Percentiles rank a stretch among this genome's conserved stretches.
Evolutionary conservation across 2,797 vertebrate species (phyloP).

Genomic region (Caiman crocodilus): DNA sequence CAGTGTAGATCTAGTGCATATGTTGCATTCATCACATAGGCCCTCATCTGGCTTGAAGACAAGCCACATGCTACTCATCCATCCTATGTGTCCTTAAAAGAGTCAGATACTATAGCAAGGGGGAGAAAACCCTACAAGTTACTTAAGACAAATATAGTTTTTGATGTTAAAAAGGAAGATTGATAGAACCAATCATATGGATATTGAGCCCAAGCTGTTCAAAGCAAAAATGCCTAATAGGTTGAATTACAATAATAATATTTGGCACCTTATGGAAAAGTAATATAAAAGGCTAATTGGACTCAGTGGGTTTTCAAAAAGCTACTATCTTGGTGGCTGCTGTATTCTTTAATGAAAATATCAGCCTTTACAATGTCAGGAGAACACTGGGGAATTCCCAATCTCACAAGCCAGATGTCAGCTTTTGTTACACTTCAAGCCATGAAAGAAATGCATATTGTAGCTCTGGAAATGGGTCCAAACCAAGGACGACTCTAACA

Average conservation of each 20-base stretch:
- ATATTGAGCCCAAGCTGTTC: not conserved
- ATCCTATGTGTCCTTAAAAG: not conserved
- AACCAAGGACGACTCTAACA: not conserved
- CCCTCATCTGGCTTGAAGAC: too few species aligned
- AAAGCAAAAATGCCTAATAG: constrained; percentile 4
- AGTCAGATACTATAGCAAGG: not conserved
- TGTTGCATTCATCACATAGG: too few species aligned
- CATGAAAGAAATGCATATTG: not conserved
- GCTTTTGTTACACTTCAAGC: constrained; percentile 36
- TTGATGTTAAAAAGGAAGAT: not conserved
- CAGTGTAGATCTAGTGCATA: too few species aligned
- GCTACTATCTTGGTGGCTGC: not conserved
- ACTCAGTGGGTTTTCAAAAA: constrained; percentile 15
- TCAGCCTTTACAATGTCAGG: constrained; percentile 30
- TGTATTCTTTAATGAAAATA: constrained; percentile 29
- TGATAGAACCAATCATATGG: not conserved
- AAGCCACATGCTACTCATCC: too few species aligned
- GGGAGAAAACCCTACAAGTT: not conserved
- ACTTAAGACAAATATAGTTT: not conserved
- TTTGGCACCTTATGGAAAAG: not conserved
- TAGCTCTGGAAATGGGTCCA: not conserved
- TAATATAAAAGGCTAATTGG: constrained; percentile 36
- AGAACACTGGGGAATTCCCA: constrained; percentile 2
- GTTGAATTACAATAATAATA: constrained; percentile 5
- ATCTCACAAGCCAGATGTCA: constrained; percentile 27